Percentiles rank a stretch among this genome's conserved stretches.
Evolutionary conservation across 2,888 invertebrate genomes (phyloP).

Genomic region (Diaperis boleti): DNA sequence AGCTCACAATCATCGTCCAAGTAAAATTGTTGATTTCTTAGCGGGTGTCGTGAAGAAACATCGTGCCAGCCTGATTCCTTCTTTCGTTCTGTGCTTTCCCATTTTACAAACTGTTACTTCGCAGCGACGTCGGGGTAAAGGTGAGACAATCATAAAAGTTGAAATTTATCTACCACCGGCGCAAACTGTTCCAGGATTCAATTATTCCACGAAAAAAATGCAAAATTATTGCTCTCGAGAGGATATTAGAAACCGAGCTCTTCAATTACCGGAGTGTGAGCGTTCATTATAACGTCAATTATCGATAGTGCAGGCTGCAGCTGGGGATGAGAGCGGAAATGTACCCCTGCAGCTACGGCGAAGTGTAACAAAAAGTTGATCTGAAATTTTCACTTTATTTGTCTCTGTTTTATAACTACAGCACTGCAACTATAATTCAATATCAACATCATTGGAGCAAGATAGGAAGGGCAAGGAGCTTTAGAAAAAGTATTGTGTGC

Average conservation of each 20-base stretch:
- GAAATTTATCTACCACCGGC: slow-evolving; percentile 3
- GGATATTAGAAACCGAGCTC: slow-evolving; percentile 3
- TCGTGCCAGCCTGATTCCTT: slow-evolving; percentile 32
- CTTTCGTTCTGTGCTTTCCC: slow-evolving; percentile 12
- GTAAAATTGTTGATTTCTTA: slow-evolving; percentile 25
- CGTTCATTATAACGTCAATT: slow-evolving; percentile 5
- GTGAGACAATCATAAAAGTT: slow-evolving; percentile 16
- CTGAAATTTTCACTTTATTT: too few species aligned
- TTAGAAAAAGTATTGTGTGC: too few species aligned
- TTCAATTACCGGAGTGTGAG: slow-evolving; percentile 3
- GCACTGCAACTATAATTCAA: too few species aligned
- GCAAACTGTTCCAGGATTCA: slow-evolving; percentile 10
- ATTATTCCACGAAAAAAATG: neutral
- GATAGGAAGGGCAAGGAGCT: too few species aligned
- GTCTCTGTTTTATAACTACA: too few species aligned
- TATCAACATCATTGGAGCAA: too few species aligned
- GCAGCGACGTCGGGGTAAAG: slow-evolving; percentile 22
- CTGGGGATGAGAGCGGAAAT: neutral
- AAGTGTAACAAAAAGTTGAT: too few species aligned
- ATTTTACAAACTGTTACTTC: slow-evolving; percentile 20
- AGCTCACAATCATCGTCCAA: neutral
- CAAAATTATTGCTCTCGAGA: slow-evolving; percentile 6
- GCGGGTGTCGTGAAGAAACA: slow-evolving; percentile 40
- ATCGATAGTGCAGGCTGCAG: neutral
- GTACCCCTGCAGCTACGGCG: too few species aligned